A percentile compares a stretch with the other conserved stretches of the same genome.
These are phyloP conservation scores for Otus sunia DNA, from an alignment of 2,113 vertebrate species.

Conservation along the genomic window DNA sequence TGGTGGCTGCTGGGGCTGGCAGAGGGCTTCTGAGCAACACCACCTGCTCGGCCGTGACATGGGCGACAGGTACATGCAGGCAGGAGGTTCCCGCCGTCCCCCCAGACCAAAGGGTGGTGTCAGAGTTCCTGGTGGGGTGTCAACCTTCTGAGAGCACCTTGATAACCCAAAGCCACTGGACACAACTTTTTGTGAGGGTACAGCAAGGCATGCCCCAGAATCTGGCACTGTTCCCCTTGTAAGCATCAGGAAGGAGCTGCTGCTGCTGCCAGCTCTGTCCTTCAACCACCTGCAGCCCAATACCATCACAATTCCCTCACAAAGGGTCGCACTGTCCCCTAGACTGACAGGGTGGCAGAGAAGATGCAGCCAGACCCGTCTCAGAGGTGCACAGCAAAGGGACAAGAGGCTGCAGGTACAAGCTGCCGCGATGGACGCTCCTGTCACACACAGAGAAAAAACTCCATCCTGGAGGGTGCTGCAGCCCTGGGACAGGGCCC, in stretches of 20 bases:
- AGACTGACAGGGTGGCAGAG: background rate
- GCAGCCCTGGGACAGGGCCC: background rate
- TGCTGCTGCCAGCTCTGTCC: background rate
- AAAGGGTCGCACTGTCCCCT: background rate
- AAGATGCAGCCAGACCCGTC: fast-evolving
- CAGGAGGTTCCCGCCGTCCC: too few species aligned
- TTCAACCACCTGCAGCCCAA: background rate
- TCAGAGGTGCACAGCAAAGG: background rate
- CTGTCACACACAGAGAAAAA: too few species aligned
- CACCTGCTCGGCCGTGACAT: fast-evolving
- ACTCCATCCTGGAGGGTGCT: background rate
- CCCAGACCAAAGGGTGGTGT: too few species aligned
- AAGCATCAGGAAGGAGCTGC: background rate
- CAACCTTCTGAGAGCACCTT: background rate
- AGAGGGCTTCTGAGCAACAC: fast-evolving
- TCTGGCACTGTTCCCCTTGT: fast-evolving
- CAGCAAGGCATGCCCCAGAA: fast-evolving
- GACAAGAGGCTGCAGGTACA: too few species aligned
- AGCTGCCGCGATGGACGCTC: background rate
- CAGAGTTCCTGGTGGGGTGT: background rate
- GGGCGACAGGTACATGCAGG: too few species aligned
- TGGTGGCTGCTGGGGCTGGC: background rate
- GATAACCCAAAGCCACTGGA: too few species aligned
- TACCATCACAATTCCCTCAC: fast-evolving
- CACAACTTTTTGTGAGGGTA: background rate